These are phyloP conservation scores for Rissa tridactyla DNA, from an alignment of 2,113 vertebrate species.

Conservation along the genomic window DNA sequence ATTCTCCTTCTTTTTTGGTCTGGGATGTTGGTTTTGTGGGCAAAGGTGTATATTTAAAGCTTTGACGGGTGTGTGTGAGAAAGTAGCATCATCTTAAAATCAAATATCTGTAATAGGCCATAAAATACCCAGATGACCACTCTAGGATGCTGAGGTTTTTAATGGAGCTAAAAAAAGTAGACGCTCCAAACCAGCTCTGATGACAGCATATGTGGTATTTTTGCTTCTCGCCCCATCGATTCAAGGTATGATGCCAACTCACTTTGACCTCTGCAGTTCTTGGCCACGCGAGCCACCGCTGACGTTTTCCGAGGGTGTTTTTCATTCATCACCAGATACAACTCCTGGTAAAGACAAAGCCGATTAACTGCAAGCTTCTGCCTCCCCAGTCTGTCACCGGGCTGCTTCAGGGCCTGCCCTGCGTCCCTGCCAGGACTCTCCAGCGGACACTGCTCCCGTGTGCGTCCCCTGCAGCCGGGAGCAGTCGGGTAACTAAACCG, in stretches of 20 bases:
- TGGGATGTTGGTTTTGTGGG: background rate
- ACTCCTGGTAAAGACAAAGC: background rate
- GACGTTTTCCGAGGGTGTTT: fast-evolving
- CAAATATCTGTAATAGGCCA: background rate
- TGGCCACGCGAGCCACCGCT: background rate
- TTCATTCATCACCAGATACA: background rate
- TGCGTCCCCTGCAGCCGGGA: background rate
- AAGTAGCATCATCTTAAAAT: fast-evolving
- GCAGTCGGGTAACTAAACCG: fast-evolving
- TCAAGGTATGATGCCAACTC: fast-evolving
- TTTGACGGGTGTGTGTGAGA: background rate
- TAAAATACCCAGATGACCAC: background rate
- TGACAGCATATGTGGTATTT: fast-evolving
- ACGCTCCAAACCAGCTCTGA: background rate
- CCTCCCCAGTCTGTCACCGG: background rate
- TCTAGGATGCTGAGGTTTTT: background rate
- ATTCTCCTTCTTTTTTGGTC: background rate
- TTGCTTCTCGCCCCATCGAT: fast-evolving
- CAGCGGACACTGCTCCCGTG: background rate
- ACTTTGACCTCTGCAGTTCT: background rate
- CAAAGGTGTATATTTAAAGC: fast-evolving
- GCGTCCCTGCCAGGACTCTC: background rate
- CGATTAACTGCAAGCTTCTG: background rate
- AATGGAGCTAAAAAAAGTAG: background rate
- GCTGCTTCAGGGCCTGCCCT: background rate